These are phyloP conservation scores for Channa maculata DNA, from an alignment of 2,113 vertebrate genomes.

Conservation along the genomic window DNA sequence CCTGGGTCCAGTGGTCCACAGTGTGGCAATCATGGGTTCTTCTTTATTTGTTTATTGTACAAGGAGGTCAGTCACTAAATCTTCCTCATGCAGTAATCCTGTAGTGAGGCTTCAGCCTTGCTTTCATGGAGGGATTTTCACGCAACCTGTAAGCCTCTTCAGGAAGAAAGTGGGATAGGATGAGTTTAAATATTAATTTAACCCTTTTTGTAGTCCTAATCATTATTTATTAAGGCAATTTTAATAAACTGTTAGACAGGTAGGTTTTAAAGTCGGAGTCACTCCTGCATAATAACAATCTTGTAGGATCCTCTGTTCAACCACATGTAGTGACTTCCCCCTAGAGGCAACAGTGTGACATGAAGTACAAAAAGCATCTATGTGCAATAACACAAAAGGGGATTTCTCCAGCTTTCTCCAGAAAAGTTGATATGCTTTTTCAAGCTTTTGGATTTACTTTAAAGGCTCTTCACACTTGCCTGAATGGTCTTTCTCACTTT, in stretches of 20 bases:
- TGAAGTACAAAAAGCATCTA: background rate
- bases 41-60: slow-evolving; percentile 24
- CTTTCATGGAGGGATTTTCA: slow-evolving; percentile 85
- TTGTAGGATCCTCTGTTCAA: slow-evolving; percentile 2
- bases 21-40: slow-evolving; percentile 2
- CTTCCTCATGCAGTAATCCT: slow-evolving; percentile 88
- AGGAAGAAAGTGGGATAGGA: slow-evolving; percentile 20
- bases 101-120: slow-evolving; percentile 73
- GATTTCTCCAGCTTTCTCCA: too few relatives aligned
- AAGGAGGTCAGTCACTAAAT: slow-evolving; percentile 83
- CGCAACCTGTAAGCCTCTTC: slow-evolving; percentile 69
- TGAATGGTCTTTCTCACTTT: too few relatives aligned
- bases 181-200: slow-evolving; percentile 20
- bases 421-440: too few relatives aligned
- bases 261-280: background rate
- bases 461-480: too few relatives aligned
- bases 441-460: too few relatives aligned
- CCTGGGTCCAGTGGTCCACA: slow-evolving; percentile 21
- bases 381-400: too few relatives aligned
- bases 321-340: slow-evolving; percentile 40
- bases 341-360: slow-evolving; percentile 56
- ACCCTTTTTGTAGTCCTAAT: background rate
- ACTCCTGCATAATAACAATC: background rate
- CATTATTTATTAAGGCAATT: background rate
- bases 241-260: background rate